These are phyloP conservation scores for Ginglymostoma cirratum DNA, from an alignment of 2,113 vertebrate genomes.

Conservation along the genomic window DNA sequence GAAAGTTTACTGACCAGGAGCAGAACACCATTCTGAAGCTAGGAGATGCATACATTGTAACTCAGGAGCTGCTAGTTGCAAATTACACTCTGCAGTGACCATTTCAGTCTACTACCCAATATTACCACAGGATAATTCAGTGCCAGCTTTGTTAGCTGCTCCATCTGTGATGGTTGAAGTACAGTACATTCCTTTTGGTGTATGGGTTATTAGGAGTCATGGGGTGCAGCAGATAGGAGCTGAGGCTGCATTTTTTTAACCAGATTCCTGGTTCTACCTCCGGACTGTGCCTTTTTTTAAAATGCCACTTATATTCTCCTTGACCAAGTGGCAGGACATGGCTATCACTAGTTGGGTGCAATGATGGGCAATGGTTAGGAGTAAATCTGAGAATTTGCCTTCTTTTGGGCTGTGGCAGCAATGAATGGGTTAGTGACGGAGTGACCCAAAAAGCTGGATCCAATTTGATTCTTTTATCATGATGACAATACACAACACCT, in stretches of 20 bases:
- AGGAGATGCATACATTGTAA: not conserved
- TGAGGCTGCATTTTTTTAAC: not conserved
- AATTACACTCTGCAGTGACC: not conserved
- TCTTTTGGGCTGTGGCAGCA: not conserved
- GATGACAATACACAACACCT: not conserved
- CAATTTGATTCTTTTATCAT: not conserved
- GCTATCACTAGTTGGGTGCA: not conserved
- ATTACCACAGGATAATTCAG: not conserved
- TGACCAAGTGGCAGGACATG: not conserved
- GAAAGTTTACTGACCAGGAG: not conserved
- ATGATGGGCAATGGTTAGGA: not conserved
- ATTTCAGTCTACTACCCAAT: not conserved
- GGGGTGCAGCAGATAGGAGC: not conserved
- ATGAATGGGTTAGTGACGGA: not conserved
- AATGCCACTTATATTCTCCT: not conserved
- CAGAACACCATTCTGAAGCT: not conserved
- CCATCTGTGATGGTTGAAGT: not conserved
- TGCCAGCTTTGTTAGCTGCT: not conserved
- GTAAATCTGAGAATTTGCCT: not conserved
- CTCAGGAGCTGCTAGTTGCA: not conserved
- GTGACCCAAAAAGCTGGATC: not conserved
- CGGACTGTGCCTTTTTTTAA: not conserved
- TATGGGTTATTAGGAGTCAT: not conserved
- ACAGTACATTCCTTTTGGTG: not conserved
- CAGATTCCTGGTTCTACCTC: not conserved